Conservation (phyloP, 2,113 vertebrate species). For the Toxostoma redivivum region DNA sequence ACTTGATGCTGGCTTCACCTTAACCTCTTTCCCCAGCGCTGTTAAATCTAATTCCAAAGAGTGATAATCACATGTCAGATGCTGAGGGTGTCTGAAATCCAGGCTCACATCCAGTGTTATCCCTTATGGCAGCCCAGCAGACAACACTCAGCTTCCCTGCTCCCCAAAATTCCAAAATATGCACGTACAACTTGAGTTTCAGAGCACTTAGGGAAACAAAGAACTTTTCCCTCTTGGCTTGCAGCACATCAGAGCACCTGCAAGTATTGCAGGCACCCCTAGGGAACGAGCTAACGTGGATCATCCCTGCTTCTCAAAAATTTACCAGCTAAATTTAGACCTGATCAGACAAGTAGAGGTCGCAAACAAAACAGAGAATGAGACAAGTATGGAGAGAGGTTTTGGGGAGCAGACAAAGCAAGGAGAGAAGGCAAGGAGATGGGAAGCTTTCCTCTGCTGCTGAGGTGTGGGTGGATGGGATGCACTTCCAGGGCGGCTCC, state of each 20-base stretch:
- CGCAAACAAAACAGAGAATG: background rate
- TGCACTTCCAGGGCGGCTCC: background rate
- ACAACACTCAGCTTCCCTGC: background rate
- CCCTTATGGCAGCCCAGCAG: background rate
- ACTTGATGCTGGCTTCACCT: background rate
- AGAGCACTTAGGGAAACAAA: background rate
- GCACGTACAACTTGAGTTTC: background rate
- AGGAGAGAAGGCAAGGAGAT: background rate
- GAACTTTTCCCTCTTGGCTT: background rate
- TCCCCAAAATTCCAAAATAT: background rate
- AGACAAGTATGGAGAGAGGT: background rate
- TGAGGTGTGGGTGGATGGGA: background rate
- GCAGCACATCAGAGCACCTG: background rate
- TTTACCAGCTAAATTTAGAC: slow-evolving; percentile 33
- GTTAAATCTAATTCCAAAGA: slow-evolving; percentile 22
- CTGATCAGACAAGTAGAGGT: background rate
- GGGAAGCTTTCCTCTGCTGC: background rate
- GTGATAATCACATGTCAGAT: slow-evolving; percentile 20
- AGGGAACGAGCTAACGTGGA: background rate
- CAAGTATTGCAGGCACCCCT: background rate
- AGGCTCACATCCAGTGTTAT: slow-evolving; percentile 1
- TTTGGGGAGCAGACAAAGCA: background rate
- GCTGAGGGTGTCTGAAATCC: slow-evolving; percentile 17
- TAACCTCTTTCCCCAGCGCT: slow-evolving; percentile 10
- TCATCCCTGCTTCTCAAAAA: background rate